Evolutionary conservation across 2,888 invertebrate genomes (phyloP), one percentile per base, ranked within the genome.

Genomic region (Euzophera pinguis): DNA sequence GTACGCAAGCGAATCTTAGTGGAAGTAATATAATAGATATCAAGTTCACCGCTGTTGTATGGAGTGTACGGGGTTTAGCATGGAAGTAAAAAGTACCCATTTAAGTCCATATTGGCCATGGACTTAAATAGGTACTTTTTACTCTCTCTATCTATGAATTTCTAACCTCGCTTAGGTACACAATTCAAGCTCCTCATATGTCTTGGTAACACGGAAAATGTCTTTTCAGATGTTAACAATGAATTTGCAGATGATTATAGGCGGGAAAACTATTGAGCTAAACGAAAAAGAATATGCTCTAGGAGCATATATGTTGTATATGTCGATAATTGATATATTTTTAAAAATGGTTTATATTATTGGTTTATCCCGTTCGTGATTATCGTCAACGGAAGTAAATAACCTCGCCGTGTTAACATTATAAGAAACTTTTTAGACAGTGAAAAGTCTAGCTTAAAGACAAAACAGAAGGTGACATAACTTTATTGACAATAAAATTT

Each of bases 241-340:
- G 45, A 64, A 72, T 51, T 53, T 74, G 1, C 74, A 73, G 56
- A 69, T 66, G 63, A 56, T 74, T 8, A 52, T 73, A 3, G 69
- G 71, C 3, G 72, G 72, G 0, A 57, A 32, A 49, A 41, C 63
- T 0, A 53, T 71, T 0, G 69, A 71, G 27, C 38, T 74, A 7
- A 49, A 56, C 0, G 66, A 66, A 45, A 56, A 63, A 0, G 71
- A 74, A 12, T 69, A 67, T 32, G 62, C 63, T 0, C 17, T 66
- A 0, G 73, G 63, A 0, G 69, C 72, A 0, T 69, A 57, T n/a
- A 45, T 71, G 51, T 42, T 73, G 1, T 75, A 73, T 22, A 63
- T 62, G 0, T 65, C 65, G 0, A 67, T 75, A 3, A 52, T 73
- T 1, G 54, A 64, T 32, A 50, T 74, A 12, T 72, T 73, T 38